Conservation (phyloP, 1,140 invertebrate species). For the Pseudomyrmex pallidus region DNA sequence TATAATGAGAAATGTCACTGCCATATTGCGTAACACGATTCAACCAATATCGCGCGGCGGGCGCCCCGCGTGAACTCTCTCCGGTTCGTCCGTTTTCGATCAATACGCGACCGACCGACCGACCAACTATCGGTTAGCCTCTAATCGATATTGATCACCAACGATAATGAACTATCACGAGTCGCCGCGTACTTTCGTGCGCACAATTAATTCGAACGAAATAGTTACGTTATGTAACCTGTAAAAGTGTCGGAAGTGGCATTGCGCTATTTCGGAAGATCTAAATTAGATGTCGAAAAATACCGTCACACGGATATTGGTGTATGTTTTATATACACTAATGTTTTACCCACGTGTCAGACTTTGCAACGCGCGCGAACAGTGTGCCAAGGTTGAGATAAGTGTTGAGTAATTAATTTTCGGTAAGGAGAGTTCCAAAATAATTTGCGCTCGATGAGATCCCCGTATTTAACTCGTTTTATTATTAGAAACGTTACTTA, state of each 20-base stretch:
- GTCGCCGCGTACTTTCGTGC: not conserved
- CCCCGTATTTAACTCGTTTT: slow-evolving; percentile 17
- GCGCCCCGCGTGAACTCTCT: slow-evolving; percentile 10
- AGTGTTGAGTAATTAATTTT: slow-evolving; percentile 46
- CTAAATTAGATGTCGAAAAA: slow-evolving; percentile 32
- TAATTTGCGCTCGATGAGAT: slow-evolving; percentile 13
- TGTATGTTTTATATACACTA: not conserved
- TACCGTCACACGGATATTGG: not conserved
- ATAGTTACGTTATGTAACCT: not conserved
- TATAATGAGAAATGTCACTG: slow-evolving; percentile 52
- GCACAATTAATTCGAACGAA: not conserved
- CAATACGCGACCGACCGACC: slow-evolving; percentile 38
- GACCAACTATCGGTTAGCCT: not conserved
- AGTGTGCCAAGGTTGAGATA: slow-evolving; percentile 39
- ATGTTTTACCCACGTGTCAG: slow-evolving; percentile 17
- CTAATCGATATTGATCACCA: slow-evolving; percentile 48
- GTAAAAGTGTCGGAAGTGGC: no score
- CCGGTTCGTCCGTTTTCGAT: slow-evolving; percentile 26
- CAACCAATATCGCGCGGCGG: slow-evolving; percentile 5
- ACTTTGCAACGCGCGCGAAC: not conserved
- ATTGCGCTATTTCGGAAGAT: slow-evolving; percentile 9
- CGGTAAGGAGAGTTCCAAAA: slow-evolving; percentile 29
- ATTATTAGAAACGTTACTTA: no score
- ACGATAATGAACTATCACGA: not conserved
- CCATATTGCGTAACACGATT: slow-evolving; percentile 50